Percentiles rank a stretch among this genome's conserved stretches.
These are phyloP conservation scores for Ceuthmochares aereus DNA, from an alignment of 2,113 vertebrate species.

Conservation along the genomic window DNA sequence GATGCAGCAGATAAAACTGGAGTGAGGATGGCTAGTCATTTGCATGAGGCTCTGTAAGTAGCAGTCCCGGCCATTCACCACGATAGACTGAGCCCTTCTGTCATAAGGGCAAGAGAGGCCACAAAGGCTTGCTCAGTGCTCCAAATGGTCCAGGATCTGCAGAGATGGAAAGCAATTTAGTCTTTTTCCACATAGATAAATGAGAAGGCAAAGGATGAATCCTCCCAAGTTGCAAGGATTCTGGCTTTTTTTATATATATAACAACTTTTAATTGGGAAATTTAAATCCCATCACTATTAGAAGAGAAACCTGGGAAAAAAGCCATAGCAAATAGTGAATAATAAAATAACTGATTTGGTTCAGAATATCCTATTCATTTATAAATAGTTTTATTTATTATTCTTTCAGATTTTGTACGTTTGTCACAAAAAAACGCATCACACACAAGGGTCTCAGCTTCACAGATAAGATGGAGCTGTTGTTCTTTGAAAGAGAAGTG, in stretches of 20 bases:
- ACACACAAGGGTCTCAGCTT: neutral
- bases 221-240: neutral
- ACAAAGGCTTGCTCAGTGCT: constrained; percentile 41
- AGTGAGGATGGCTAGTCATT: neutral
- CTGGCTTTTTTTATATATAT: neutral
- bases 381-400: neutral
- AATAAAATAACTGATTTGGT: neutral
- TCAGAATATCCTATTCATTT: neutral
- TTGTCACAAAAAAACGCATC: neutral
- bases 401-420: neutral
- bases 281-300: neutral
- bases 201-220: neutral
- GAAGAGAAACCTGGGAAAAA: neutral
- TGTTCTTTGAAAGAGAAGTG: neutral
- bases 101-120: neutral
- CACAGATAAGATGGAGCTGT: neutral
- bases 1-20: neutral
- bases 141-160: fast-evolving
- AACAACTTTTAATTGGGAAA: neutral
- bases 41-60: neutral
- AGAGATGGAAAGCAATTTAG: constrained; percentile 1
- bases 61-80: neutral
- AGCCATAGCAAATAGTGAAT: neutral
- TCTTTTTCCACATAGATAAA: constrained; percentile 2
- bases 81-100: neutral